Conservation (phyloP, 2,113 vertebrate genomes). For the Nothobranchius furzeri region DNA sequence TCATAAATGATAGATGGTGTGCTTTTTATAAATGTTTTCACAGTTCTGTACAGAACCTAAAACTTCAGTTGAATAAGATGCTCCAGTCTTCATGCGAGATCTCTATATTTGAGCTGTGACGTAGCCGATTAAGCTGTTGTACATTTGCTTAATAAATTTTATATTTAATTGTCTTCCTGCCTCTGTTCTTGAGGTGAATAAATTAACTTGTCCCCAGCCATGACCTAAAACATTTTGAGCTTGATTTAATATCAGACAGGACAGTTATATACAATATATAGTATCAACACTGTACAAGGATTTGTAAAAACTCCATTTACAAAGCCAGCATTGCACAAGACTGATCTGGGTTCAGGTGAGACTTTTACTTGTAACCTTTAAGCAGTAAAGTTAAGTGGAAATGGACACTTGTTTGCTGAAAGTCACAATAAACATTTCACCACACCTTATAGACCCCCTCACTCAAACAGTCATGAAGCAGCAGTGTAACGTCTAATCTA, state of each 20-base stretch:
- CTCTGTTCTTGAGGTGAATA: background rate
- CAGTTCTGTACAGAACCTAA: slow-evolving; percentile 68
- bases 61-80: slow-evolving; percentile 61
- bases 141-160: slow-evolving; percentile 83
- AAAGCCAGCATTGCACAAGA: slow-evolving; percentile 11
- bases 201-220: background rate
- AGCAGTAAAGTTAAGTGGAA: slow-evolving; percentile 8
- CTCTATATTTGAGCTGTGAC: slow-evolving; percentile 77
- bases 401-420: slow-evolving; percentile 42
- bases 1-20: slow-evolving; percentile 39
- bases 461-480: background rate
- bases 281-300: slow-evolving; percentile 50
- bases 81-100: slow-evolving; percentile 67
- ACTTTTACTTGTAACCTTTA: background rate
- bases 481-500: background rate
- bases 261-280: slow-evolving; percentile 37
- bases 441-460: slow-evolving; percentile 7
- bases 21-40: slow-evolving; percentile 77
- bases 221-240: slow-evolving; percentile 4
- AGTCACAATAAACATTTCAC: slow-evolving; percentile 32
- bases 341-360: slow-evolving; percentile 25
- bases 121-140: slow-evolving; percentile 78
- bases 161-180: slow-evolving; percentile 71
- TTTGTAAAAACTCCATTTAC: slow-evolving; percentile 26
- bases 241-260: slow-evolving; percentile 57